Percentiles rank a stretch among this genome's conserved stretches.
These are phyloP conservation scores for Euzetes globulus DNA, from an alignment of 2,888 invertebrate species.

Conservation along the genomic window DNA sequence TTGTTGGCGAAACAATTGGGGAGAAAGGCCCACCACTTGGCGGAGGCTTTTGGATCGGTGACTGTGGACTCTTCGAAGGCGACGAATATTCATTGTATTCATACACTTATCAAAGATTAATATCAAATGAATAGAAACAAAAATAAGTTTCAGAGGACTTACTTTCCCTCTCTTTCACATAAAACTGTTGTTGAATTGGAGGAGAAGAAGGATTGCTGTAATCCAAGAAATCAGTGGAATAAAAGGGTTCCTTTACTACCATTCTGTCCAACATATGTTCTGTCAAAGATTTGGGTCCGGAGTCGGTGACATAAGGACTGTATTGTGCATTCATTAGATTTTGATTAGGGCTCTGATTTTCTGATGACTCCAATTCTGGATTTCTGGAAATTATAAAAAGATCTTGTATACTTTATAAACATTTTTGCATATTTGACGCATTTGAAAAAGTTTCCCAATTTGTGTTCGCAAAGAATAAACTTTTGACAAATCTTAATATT, in stretches of 20 bases:
- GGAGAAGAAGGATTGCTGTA: conserved; percentile 5
- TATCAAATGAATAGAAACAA: not conserved
- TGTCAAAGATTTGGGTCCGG: conserved; percentile 1
- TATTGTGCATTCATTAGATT: not conserved
- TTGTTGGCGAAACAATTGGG: not conserved
- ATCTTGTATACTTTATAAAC: too few relatives aligned
- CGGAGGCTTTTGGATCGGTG: not conserved
- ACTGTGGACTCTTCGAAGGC: not conserved
- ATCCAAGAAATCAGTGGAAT: not conserved
- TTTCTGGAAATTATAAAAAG: not conserved
- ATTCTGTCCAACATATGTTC: not conserved
- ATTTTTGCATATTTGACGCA: too few relatives aligned
- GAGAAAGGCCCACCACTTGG: not conserved
- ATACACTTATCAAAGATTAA: conserved; percentile 3
- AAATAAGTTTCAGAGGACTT: not conserved
- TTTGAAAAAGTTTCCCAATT: too few relatives aligned
- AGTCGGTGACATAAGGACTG: not conserved
- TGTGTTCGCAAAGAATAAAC: too few relatives aligned
- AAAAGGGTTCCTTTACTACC: not conserved
- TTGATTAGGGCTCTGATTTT: not conserved
- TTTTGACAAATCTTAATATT: too few relatives aligned
- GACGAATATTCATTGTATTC: conserved; percentile 2
- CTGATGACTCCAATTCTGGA: not conserved
- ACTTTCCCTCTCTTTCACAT: not conserved
- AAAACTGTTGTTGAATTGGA: not conserved